These are phyloP conservation scores for Eptesicus fuscus DNA, from an alignment of 2,113 vertebrate genomes.

Conservation along the genomic window DNA sequence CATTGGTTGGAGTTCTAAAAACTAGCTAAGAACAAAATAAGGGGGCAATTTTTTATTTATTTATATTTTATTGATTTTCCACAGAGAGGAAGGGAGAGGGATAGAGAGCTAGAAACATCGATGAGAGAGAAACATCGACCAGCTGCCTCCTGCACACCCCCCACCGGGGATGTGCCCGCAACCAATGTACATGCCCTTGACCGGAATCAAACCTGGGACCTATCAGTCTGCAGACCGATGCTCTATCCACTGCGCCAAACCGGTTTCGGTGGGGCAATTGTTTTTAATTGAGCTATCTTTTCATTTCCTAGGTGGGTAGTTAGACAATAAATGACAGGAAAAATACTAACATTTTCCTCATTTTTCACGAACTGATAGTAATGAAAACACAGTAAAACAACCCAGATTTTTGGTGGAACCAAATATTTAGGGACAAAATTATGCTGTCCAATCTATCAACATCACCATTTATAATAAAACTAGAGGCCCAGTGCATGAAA, in stretches of 20 bases:
- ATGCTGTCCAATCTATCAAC: neutral
- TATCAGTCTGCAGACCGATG: too few relatives aligned
- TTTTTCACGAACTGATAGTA: neutral
- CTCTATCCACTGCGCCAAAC: too few relatives aligned
- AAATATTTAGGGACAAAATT: neutral
- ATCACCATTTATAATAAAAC: neutral
- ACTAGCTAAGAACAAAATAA: neutral
- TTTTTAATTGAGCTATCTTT: neutral
- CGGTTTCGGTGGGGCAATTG: neutral
- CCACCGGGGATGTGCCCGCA: too few relatives aligned
- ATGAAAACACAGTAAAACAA: neutral
- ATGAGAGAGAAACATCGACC: too few relatives aligned
- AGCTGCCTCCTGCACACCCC: too few relatives aligned
- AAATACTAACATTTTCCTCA: neutral
- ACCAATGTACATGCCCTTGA: too few relatives aligned
- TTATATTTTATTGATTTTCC: too few relatives aligned
- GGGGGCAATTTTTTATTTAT: neutral
- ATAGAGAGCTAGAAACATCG: too few relatives aligned
- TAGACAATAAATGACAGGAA: neutral
- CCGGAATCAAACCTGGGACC: too few relatives aligned
- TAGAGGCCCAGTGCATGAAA: too few relatives aligned
- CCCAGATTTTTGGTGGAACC: neutral
- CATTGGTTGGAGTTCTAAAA: neutral
- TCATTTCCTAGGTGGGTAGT: neutral
- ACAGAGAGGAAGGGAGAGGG: too few relatives aligned